Conservation (phyloP, 2,797 vertebrate genomes). For the Hemibagrus guttatus region DNA sequence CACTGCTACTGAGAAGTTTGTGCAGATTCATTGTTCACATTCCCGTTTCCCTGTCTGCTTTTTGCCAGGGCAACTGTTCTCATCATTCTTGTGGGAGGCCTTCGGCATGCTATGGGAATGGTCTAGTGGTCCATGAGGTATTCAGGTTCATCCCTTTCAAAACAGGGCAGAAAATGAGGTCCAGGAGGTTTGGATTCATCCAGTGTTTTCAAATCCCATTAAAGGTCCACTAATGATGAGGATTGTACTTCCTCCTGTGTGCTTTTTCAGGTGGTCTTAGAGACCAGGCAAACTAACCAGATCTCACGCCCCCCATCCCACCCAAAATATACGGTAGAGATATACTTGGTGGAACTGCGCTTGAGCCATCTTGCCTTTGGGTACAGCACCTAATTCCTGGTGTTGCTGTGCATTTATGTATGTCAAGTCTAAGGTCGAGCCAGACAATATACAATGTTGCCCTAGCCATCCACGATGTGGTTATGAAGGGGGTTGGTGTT, state of each 20-base stretch:
- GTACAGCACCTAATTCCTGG: neutral
- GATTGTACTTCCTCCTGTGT: constrained; percentile 71
- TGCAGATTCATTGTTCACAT: constrained; percentile 73
- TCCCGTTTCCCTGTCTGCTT: constrained; percentile 68
- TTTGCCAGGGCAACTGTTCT: constrained; percentile 78
- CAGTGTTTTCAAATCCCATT: constrained; percentile 75
- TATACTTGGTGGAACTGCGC: neutral
- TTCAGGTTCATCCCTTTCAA: constrained; percentile 39
- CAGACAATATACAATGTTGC: constrained; percentile 68
- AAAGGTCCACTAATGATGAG: constrained; percentile 75
- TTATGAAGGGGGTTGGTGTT: constrained; percentile 64
- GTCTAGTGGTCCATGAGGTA: constrained; percentile 33
- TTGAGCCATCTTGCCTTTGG: neutral
- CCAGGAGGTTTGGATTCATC: constrained; percentile 73
- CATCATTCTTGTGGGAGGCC: constrained; percentile 69
- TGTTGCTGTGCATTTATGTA: constrained; percentile 1
- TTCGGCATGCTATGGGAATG: constrained; percentile 65
- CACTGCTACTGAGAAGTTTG: neutral
- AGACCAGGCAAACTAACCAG: neutral
- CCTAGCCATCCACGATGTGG: constrained; percentile 66
- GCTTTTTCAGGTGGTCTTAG: constrained; percentile 21
- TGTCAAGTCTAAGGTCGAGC: constrained; percentile 60
- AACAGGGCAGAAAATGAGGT: constrained; percentile 58
- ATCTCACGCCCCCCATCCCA: neutral
- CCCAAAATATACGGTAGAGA: neutral